A percentile compares a stretch with the other conserved stretches of the same genome.
phyloP scores from a whole-genome alignment of 2,888 invertebrate genomes.

The Hypolimnas misippus region DNA sequence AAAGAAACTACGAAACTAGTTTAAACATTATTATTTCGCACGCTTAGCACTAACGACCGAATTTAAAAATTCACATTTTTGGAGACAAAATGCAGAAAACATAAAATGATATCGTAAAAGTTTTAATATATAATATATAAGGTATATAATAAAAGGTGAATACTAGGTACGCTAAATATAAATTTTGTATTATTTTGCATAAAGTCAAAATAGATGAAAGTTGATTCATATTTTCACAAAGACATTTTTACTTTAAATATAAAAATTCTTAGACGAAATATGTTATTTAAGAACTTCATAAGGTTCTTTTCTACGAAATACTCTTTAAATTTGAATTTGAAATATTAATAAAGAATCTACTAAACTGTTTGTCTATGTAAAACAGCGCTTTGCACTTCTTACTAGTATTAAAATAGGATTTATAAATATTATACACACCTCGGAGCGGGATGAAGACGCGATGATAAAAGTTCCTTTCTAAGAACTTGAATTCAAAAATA shows the following conservation, averaged over 20 bases:
- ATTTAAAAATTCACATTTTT: too few relatives aligned
- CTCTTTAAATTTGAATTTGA: not conserved
- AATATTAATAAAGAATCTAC: not conserved
- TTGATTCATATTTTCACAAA: not conserved
- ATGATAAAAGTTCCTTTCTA: not conserved
- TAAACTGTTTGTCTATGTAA: slow-evolving; percentile 26
- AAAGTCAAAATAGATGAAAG: too few relatives aligned
- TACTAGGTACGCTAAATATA: too few relatives aligned
- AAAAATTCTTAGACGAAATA: not conserved
- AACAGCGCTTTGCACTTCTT: slow-evolving; percentile 24
- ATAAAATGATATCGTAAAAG: too few relatives aligned
- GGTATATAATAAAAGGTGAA: too few relatives aligned
- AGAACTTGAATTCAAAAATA: too few relatives aligned
- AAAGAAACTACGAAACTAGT: too few relatives aligned
- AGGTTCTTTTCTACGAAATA: not conserved
- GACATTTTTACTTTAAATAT: not conserved
- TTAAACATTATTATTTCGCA: too few relatives aligned
- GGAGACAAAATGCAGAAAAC: too few relatives aligned
- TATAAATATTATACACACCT: not conserved
- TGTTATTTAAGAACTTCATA: not conserved
- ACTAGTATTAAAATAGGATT: slow-evolving; percentile 1
- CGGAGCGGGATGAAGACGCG: not conserved
- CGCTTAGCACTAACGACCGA: too few relatives aligned
- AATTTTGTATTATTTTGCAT: too few relatives aligned
- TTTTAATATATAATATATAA: too few relatives aligned